Evolutionary conservation across 2,888 invertebrate genomes (phyloP).

Genomic region (Hyposoter didymator): DNA sequence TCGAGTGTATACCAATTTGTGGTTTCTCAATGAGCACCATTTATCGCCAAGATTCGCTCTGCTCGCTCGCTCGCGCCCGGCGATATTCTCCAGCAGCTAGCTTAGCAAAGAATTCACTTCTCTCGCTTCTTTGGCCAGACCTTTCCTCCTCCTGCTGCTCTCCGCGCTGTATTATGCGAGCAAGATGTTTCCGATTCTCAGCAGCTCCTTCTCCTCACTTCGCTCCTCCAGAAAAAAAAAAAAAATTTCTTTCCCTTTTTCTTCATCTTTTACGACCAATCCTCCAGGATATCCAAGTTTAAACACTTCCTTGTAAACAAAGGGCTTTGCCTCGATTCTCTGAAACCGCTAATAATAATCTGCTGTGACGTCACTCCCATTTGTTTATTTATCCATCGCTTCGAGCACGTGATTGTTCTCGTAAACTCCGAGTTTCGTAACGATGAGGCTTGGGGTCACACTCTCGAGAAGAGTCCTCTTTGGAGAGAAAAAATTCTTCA

Average conservation of each 20-base stretch:
- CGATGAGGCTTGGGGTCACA: background rate
- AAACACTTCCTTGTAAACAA: constrained; percentile 53
- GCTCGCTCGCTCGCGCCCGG: constrained; percentile 27
- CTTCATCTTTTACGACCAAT: background rate
- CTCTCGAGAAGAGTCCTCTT: background rate
- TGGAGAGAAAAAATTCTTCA: background rate
- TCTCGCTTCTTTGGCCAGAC: constrained; percentile 28
- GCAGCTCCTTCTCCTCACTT: background rate
- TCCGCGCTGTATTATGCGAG: background rate
- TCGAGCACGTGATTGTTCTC: background rate
- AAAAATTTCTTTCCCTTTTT: constrained; percentile 8
- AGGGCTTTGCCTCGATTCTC: constrained; percentile 56
- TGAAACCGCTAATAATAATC: constrained; percentile 54
- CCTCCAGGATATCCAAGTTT: constrained; percentile 11
- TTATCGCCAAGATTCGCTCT: constrained; percentile 63
- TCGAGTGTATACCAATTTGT: constrained; percentile 66
- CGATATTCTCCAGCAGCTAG: constrained; percentile 16
- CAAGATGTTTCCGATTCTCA: constrained; percentile 42
- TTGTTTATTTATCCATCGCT: background rate
- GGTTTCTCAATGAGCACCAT: constrained; percentile 68
- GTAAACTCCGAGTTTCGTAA: background rate
- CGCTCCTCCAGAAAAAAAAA: constrained; percentile 20
- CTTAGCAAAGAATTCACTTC: constrained; percentile 43
- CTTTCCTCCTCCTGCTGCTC: background rate
- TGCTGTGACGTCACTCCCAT: constrained; percentile 49